These are phyloP conservation scores for Drosophila quinaria DNA, from an alignment of 2,888 invertebrate genomes.

Conservation along the genomic window DNA sequence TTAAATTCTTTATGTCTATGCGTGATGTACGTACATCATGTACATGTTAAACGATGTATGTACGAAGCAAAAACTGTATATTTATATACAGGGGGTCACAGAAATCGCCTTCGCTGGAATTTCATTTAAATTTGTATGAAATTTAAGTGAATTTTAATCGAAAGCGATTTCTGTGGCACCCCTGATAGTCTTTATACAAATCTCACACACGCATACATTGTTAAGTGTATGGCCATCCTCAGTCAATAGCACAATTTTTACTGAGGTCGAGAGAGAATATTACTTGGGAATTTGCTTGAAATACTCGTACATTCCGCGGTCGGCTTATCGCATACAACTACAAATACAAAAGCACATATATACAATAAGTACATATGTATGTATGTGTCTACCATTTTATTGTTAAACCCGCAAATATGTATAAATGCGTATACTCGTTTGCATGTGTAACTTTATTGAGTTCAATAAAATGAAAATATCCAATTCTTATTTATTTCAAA, in stretches of 20 bases:
- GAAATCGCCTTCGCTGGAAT: too few species aligned
- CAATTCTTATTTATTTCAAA: neutral
- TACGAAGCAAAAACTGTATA: too few species aligned
- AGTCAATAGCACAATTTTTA: neutral
- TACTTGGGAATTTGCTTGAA: conserved; percentile 11
- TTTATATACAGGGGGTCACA: too few species aligned
- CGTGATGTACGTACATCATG: neutral
- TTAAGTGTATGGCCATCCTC: neutral
- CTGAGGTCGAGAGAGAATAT: conserved; percentile 5
- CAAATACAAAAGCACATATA: conserved; percentile 9
- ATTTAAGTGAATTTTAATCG: too few species aligned
- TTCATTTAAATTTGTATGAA: too few species aligned
- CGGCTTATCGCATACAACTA: neutral
- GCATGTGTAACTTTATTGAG: conserved; percentile 34
- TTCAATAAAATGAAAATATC: conserved; percentile 29
- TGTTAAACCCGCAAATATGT: conserved; percentile 12
- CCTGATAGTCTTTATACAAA: conserved; percentile 10
- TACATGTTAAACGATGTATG: neutral
- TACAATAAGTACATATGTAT: neutral
- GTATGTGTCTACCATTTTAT: conserved; percentile 28
- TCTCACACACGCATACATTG: neutral
- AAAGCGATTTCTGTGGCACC: too few species aligned
- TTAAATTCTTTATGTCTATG: conserved; percentile 14
- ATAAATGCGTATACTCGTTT: conserved; percentile 9
- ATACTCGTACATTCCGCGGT: conserved; percentile 12